Percentiles rank a stretch among this genome's conserved stretches.
These are phyloP conservation scores for Metridium senile DNA, from an alignment of 92 coral and sea anemone species.

Conservation along the genomic window DNA sequence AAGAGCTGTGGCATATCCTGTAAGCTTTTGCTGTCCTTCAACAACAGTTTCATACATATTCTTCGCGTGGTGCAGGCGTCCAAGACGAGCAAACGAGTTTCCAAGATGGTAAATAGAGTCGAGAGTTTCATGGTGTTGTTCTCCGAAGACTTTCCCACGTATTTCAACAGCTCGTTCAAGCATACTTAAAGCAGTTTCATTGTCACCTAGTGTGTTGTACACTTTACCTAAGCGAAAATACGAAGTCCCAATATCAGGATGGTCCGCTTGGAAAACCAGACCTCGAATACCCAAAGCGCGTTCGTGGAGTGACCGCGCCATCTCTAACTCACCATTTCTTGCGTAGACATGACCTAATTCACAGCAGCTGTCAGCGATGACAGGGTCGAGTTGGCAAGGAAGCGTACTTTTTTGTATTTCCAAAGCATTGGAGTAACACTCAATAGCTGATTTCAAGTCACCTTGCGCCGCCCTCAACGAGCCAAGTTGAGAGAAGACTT, in stretches of 20 bases:
- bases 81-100: slow-evolving; percentile 35
- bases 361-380: slow-evolving; percentile 27
- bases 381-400: slow-evolving; percentile 25
- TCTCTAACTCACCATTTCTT: slow-evolving; percentile 18
- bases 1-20: slow-evolving; percentile 2
- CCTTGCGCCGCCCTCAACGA: slow-evolving; percentile 11
- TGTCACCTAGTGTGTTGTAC: slow-evolving; percentile 27
- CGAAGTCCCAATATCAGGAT: slow-evolving; percentile 33
- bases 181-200: slow-evolving; percentile 21
- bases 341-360: slow-evolving; percentile 25
- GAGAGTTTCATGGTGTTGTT: slow-evolving; percentile 23
- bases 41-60: slow-evolving; percentile 20
- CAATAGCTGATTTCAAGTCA: slow-evolving; percentile 29
- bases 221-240: slow-evolving; percentile 33
- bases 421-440: not conserved
- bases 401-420: slow-evolving; percentile 16
- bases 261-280: slow-evolving; percentile 14
- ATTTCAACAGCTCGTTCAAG: slow-evolving; percentile 35
- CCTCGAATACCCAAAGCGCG: slow-evolving; percentile 37
- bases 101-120: slow-evolving; percentile 30
- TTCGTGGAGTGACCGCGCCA: slow-evolving; percentile 22
- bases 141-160: slow-evolving; percentile 16
- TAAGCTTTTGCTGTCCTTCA: slow-evolving; percentile 19
- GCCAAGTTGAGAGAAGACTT: slow-evolving; percentile 26
- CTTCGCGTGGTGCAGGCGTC: slow-evolving; percentile 11